Evolutionary conservation across 2,888 invertebrate genomes (phyloP).

Genomic region (Onchidella celtica): DNA sequence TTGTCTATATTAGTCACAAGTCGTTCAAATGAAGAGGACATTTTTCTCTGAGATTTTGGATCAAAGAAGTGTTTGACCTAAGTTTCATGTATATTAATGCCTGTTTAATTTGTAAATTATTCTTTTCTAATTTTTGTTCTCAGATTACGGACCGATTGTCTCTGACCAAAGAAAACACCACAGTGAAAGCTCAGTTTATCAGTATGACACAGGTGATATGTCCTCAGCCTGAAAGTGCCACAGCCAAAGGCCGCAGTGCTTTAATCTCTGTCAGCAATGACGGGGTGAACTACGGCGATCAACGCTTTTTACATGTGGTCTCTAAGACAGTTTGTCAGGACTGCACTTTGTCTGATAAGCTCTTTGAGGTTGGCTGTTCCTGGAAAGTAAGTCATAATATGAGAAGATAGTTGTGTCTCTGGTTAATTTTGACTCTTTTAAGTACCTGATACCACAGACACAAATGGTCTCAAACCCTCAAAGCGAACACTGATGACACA

Average conservation of each 20-base stretch:
- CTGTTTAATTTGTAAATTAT: not conserved
- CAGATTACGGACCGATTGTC: slow-evolving; percentile 15
- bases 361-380: slow-evolving; percentile 30
- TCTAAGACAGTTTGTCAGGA: slow-evolving; percentile 61
- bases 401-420: too few relatives aligned
- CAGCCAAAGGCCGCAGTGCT: slow-evolving; percentile 57
- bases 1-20: too few relatives aligned
- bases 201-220: slow-evolving; percentile 64
- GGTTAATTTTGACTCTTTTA: too few relatives aligned
- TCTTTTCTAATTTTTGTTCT: not conserved
- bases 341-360: slow-evolving; percentile 56
- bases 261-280: slow-evolving; percentile 63
- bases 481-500: too few relatives aligned
- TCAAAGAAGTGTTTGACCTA: too few relatives aligned
- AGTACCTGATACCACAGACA: too few relatives aligned
- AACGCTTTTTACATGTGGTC: slow-evolving; percentile 58
- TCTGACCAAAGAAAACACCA: slow-evolving; percentile 15
- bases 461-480: too few relatives aligned
- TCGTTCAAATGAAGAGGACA: too few relatives aligned
- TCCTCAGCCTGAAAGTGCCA: slow-evolving; percentile 54
- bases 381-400: slow-evolving; percentile 39
- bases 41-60: too few relatives aligned
- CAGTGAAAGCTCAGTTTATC: slow-evolving; percentile 54
- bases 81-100: too few relatives aligned
- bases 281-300: slow-evolving; percentile 53